Percentiles rank a stretch among this genome's conserved stretches.
These are phyloP conservation scores for Baryphthengus martii DNA, from an alignment of 2,113 vertebrate genomes.

Conservation along the genomic window DNA sequence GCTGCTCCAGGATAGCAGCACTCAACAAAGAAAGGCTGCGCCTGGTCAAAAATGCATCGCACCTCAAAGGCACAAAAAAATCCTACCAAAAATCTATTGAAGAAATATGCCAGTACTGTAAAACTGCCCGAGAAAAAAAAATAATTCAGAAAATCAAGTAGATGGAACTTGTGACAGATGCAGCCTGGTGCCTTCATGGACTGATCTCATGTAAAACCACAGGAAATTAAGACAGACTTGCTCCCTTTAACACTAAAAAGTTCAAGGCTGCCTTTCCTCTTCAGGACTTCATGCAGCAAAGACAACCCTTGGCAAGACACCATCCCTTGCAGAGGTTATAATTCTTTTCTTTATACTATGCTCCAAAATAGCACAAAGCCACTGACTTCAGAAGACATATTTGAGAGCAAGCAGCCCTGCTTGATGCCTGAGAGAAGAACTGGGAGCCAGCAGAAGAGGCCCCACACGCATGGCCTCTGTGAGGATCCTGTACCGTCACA, in stretches of 20 bases:
- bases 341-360: neutral
- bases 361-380: neutral
- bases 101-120: neutral
- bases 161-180: neutral
- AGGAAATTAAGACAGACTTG: conserved; percentile 21
- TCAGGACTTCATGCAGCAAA: neutral
- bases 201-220: conserved; percentile 22
- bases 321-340: neutral
- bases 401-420: neutral
- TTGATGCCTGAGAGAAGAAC: neutral
- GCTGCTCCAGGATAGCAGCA: neutral
- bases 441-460: neutral
- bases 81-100: neutral
- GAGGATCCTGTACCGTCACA: neutral
- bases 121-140: neutral
- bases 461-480: neutral
- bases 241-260: conserved; percentile 5
- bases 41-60: neutral
- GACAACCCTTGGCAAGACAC: neutral
- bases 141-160: neutral
- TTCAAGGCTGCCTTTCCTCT: neutral
- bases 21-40: neutral
- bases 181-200: neutral
- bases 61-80: neutral
- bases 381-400: neutral